These are phyloP conservation scores for Oenanthe melanoleuca DNA, from an alignment of 2,113 vertebrate genomes.

Conservation along the genomic window DNA sequence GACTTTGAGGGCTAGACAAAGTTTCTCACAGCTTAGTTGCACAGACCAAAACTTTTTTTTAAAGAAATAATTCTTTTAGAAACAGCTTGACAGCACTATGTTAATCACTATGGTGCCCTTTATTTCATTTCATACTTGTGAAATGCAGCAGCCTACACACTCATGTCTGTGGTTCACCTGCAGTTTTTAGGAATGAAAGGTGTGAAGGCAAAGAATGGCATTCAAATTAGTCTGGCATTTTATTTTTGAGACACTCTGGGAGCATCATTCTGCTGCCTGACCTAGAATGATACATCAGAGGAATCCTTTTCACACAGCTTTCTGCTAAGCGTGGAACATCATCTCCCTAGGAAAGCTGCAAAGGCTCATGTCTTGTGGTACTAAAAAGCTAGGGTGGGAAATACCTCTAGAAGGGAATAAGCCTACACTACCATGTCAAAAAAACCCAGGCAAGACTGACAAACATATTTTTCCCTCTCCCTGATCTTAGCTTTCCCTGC, in stretches of 20 bases:
- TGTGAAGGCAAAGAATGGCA: not conserved
- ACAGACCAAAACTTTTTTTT: not conserved
- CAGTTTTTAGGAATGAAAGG: not conserved
- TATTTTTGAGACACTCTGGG: not conserved
- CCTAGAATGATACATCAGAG: slow-evolving; percentile 20
- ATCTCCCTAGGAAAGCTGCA: not conserved
- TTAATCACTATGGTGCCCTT: slow-evolving; percentile 17
- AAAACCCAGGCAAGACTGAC: not conserved
- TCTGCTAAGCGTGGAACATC: not conserved
- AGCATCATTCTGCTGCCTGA: not conserved
- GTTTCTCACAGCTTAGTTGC: not conserved
- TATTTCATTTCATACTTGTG: not conserved
- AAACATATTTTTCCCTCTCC: not conserved
- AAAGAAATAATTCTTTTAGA: not conserved
- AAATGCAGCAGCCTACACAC: slow-evolving; percentile 4
- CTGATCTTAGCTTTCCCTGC: not conserved
- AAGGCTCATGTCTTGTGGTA: not conserved
- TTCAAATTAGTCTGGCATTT: slow-evolving; percentile 20
- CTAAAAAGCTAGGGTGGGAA: not conserved
- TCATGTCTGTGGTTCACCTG: not conserved
- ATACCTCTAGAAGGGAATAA: not conserved
- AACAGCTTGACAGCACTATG: not conserved
- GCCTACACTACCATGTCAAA: not conserved
- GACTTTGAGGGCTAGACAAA: not conserved
- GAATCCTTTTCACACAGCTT: not conserved